These are phyloP conservation scores for Meganola albula DNA, from an alignment of 2,888 invertebrate species.

Conservation along the genomic window DNA sequence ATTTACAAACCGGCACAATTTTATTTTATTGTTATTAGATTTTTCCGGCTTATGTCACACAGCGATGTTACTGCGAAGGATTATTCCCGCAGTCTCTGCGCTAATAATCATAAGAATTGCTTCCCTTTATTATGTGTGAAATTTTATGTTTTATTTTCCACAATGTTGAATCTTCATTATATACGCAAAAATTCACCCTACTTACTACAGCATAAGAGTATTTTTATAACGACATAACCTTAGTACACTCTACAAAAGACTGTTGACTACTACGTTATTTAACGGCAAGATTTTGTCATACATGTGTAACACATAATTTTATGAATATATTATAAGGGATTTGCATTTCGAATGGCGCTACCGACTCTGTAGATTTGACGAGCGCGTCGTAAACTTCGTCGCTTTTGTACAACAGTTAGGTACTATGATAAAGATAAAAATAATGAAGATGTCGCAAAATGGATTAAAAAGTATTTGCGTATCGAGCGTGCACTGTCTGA, in stretches of 20 bases:
- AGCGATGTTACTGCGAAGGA: slow-evolving; percentile 66
- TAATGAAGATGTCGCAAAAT: slow-evolving; percentile 72
- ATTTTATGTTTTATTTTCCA: slow-evolving; percentile 61
- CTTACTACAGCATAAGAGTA: slow-evolving; percentile 35
- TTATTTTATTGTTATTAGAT: slow-evolving; percentile 78
- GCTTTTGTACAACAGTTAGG: slow-evolving; percentile 27
- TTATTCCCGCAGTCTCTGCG: slow-evolving; percentile 72
- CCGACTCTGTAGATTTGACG: slow-evolving; percentile 28
- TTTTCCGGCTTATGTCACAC: slow-evolving; percentile 77
- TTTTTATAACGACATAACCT: slow-evolving; percentile 32
- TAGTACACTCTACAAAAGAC: slow-evolving; percentile 50
- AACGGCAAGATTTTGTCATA: slow-evolving; percentile 54
- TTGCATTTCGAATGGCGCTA: slow-evolving; percentile 45
- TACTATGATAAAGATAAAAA: slow-evolving; percentile 43
- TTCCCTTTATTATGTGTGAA: slow-evolving; percentile 76
- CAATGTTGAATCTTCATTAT: slow-evolving; percentile 25
- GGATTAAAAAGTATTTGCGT: slow-evolving; percentile 66
- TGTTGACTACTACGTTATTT: slow-evolving; percentile 53
- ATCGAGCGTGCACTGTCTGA: slow-evolving; percentile 69
- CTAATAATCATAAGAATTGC: slow-evolving; percentile 78
- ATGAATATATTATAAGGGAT: slow-evolving; percentile 65
- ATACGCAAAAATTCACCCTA: slow-evolving; percentile 35
- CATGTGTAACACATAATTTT: slow-evolving; percentile 60
- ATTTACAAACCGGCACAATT: slow-evolving; percentile 76
- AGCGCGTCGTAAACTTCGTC: slow-evolving; percentile 33